Evolutionary conservation across 2,113 vertebrate genomes (phyloP).

Genomic region (Mastomys natalensis): DNA sequence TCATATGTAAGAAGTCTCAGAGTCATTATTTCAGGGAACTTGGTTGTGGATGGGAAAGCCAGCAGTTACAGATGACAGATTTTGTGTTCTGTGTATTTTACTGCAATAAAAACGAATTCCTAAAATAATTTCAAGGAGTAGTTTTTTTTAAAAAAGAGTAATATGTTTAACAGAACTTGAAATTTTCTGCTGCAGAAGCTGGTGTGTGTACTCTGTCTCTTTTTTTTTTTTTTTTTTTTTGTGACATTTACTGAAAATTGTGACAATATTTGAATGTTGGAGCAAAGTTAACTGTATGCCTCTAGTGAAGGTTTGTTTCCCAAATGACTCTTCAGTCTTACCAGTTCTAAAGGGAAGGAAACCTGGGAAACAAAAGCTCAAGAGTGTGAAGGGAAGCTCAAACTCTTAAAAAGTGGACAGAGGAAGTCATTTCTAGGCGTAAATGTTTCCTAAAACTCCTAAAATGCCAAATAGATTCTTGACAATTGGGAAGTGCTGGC

Average conservation of each 20-base stretch:
- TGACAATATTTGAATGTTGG: not conserved
- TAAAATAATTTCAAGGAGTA: not conserved
- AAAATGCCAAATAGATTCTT: not conserved
- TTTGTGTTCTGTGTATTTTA: not conserved
- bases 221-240: not conserved
- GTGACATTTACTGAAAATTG: not conserved
- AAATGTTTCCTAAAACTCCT: not conserved
- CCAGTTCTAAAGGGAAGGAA: not conserved
- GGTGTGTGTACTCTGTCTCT: rapidly evolving
- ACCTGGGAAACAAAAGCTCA: not conserved
- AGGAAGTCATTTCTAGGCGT: not conserved
- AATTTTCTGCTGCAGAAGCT: too few species aligned
- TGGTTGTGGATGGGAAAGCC: too few species aligned
- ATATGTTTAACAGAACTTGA: not conserved
- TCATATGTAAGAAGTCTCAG: too few species aligned
- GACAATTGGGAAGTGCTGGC: not conserved
- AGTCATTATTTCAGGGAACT: too few species aligned
- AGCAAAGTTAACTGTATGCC: not conserved
- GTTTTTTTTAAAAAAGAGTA: not conserved
- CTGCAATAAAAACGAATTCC: not conserved
- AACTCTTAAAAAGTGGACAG: not conserved
- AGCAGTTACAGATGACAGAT: too few species aligned
- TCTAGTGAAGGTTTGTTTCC: not conserved
- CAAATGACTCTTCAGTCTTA: not conserved
- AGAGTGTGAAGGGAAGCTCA: not conserved